Evolutionary conservation across 2,888 invertebrate genomes (phyloP).

Genomic region (Osedax fenrisi): DNA sequence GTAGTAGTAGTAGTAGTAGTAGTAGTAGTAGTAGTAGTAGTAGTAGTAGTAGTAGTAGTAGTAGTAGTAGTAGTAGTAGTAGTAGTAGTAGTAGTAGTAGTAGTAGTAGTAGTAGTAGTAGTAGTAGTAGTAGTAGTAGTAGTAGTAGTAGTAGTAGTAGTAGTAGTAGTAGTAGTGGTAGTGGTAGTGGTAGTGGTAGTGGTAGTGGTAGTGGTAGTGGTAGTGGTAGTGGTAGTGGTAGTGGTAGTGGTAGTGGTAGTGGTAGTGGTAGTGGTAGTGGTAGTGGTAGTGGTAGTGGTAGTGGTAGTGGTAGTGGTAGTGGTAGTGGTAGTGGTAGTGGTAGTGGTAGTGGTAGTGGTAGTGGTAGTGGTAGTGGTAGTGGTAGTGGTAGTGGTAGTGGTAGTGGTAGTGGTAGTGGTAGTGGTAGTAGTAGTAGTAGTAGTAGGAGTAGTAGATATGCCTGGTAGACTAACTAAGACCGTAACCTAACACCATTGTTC

Average conservation of each 20-base stretch:
- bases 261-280: neutral
- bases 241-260: conserved; percentile 6
- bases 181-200: conserved; percentile 5
- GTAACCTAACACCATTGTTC: no score
- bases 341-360: conserved; percentile 2
- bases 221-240: neutral
- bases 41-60: conserved; percentile 20
- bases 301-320: conserved; percentile 2
- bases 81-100: conserved; percentile 17
- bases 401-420: neutral
- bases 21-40: conserved; percentile 21
- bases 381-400: neutral
- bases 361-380: conserved; percentile 5
- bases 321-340: neutral
- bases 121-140: conserved; percentile 13
- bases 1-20: conserved; percentile 20
- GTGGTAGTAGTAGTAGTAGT: conserved; percentile 10
- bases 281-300: conserved; percentile 7
- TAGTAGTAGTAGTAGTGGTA: neutral
- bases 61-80: conserved; percentile 21
- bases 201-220: conserved; percentile 4
- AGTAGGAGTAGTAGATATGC: conserved; percentile 6
- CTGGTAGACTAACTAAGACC: no score
- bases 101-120: conserved; percentile 20
- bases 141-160: conserved; percentile 18